Percentiles rank a stretch among this genome's conserved stretches.
Conservation (phyloP, 2,888 invertebrate species). For the Orthosia cruda region DNA sequence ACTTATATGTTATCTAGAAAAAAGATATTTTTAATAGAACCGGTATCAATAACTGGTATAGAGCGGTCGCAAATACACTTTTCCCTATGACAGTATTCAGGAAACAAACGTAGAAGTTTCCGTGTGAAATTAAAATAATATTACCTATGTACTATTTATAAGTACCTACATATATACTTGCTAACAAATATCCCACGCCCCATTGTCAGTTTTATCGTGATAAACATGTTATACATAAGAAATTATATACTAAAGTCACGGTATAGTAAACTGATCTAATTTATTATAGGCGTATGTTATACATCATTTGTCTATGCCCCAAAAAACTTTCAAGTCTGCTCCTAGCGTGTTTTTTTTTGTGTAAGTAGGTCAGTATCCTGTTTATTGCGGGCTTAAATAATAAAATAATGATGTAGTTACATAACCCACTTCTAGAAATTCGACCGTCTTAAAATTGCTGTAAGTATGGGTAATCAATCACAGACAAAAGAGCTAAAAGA, state of each 20-base stretch:
- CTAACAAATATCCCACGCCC: constrained; percentile 36
- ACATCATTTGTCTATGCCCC: neutral
- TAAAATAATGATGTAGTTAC: neutral
- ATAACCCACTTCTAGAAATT: neutral
- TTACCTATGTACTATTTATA: constrained; percentile 4
- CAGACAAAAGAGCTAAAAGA: no score
- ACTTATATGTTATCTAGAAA: neutral
- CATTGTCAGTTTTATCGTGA: constrained; percentile 24
- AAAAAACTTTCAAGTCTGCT: neutral
- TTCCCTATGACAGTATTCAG: constrained; percentile 37
- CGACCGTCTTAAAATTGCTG: neutral
- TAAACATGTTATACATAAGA: constrained; percentile 26
- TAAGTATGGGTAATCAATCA: no score
- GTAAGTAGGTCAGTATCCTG: neutral
- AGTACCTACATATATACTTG: neutral
- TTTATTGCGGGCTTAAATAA: neutral
- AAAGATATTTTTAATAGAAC: neutral
- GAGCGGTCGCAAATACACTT: constrained; percentile 3
- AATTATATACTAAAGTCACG: constrained; percentile 1
- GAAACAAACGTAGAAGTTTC: constrained; percentile 38
- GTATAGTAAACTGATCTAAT: neutral
- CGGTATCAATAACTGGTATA: neutral
- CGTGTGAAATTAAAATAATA: constrained; percentile 42
- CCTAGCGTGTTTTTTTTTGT: neutral
- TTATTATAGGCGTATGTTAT: neutral